A percentile compares a stretch with the other conserved stretches of the same genome.
Evolutionary conservation across 2,113 vertebrate genomes (phyloP).

Genomic region (Symphodus melops): DNA sequence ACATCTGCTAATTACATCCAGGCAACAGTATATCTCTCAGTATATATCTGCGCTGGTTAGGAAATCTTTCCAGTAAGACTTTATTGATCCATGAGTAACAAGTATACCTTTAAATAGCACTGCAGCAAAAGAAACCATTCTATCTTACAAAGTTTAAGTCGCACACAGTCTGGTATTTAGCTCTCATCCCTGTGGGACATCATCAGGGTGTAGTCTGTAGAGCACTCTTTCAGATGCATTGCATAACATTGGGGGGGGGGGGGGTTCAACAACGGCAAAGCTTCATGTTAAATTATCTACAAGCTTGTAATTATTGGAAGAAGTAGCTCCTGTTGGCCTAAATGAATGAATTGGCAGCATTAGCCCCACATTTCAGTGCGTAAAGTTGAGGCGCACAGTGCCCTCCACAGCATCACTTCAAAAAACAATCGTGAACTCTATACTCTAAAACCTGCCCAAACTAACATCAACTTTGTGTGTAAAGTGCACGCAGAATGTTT

Average conservation of each 20-base stretch:
- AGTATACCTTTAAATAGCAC: neutral
- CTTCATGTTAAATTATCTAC: too few species aligned
- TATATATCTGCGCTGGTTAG: neutral
- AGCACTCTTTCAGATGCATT: constrained; percentile 17
- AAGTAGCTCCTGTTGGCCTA: neutral
- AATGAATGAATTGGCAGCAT: neutral
- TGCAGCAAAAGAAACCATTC: neutral
- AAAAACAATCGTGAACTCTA: neutral
- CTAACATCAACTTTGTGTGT: neutral
- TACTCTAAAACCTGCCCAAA: neutral
- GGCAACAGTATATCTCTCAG: neutral
- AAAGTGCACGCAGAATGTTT: neutral
- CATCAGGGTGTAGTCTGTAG: constrained; percentile 11
- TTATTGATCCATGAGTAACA: neutral
- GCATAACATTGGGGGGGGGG: constrained; percentile 6
- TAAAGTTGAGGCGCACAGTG: neutral
- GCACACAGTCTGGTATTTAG: neutral
- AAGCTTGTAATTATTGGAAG: neutral
- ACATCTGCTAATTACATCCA: neutral
- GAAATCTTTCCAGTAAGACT: neutral
- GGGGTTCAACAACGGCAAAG: neutral
- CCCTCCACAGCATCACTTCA: neutral
- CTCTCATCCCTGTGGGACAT: constrained; percentile 12
- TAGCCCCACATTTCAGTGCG: too few species aligned
- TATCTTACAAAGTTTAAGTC: neutral